Evolutionary conservation across 1,140 invertebrate genomes (phyloP).

Genomic region (Drosophila pachea): DNA sequence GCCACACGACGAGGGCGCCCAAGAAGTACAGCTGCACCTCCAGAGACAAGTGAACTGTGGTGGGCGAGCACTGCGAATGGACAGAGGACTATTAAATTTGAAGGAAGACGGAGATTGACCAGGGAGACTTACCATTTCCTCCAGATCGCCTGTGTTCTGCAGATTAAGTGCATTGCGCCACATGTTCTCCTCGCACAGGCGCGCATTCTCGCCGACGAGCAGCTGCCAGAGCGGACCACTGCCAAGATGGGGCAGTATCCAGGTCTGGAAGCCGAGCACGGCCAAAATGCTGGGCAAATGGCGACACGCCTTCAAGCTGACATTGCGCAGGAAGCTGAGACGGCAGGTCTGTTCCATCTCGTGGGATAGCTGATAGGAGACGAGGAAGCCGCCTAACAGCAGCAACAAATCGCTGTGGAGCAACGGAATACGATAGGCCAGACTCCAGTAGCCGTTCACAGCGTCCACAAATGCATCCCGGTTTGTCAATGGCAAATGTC

Average conservation of each 20-base stretch:
- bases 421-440: slow-evolving; percentile 81
- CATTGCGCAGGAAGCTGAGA: slow-evolving; percentile 81
- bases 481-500: slow-evolving; percentile 82
- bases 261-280: slow-evolving; percentile 85
- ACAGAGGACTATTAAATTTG: background rate
- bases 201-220: slow-evolving; percentile 82
- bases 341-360: slow-evolving; percentile 80
- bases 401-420: slow-evolving; percentile 85
- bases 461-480: slow-evolving; percentile 82
- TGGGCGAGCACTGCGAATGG: slow-evolving; percentile 82
- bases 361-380: slow-evolving; percentile 81
- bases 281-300: slow-evolving; percentile 84
- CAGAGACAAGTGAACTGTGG: slow-evolving; percentile 86
- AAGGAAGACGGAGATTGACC: too few relatives aligned
- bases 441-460: slow-evolving; percentile 81
- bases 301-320: slow-evolving; percentile 82
- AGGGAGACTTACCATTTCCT: slow-evolving; percentile 82
- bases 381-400: slow-evolving; percentile 83
- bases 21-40: slow-evolving; percentile 90
- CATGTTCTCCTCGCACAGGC: slow-evolving; percentile 84
- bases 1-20: slow-evolving; percentile 85
- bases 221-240: slow-evolving; percentile 85
- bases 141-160: slow-evolving; percentile 86
- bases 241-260: slow-evolving; percentile 84
- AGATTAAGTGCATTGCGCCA: slow-evolving; percentile 86